Evolutionary conservation across 2,888 invertebrate species (phyloP).

Genomic region (Germaria angustata): DNA sequence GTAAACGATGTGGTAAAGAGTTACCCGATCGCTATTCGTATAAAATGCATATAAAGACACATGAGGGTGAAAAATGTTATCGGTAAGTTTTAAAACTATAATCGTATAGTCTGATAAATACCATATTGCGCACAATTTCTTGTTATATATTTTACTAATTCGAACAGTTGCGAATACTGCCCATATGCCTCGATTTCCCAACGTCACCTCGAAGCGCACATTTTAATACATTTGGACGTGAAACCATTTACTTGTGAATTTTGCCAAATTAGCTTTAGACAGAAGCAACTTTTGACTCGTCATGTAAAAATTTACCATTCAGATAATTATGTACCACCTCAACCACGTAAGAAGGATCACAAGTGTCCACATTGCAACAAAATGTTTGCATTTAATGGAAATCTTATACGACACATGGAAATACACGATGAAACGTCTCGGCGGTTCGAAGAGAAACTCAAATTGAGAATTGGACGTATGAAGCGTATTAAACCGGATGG

Average conservation of each 20-base stretch:
- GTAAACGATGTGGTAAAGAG: slow-evolving; percentile 94
- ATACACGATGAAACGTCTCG: slow-evolving; percentile 93
- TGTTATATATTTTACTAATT: no score
- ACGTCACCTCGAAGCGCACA: slow-evolving; percentile 95
- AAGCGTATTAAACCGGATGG: slow-evolving; percentile 77
- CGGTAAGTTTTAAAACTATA: slow-evolving; percentile 66
- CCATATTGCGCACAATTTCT: neutral
- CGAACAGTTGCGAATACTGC: slow-evolving; percentile 92
- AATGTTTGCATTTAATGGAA: slow-evolving; percentile 92
- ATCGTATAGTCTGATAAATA: neutral
- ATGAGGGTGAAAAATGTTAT: slow-evolving; percentile 95
- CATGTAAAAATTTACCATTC: slow-evolving; percentile 97
- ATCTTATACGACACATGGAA: slow-evolving; percentile 94
- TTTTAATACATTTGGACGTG: slow-evolving; percentile 96
- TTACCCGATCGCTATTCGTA: slow-evolving; percentile 95
- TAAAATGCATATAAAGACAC: slow-evolving; percentile 90
- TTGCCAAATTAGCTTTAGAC: slow-evolving; percentile 93
- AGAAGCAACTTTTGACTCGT: slow-evolving; percentile 93
- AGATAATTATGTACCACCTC: slow-evolving; percentile 92
- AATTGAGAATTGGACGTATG: slow-evolving; percentile 86
- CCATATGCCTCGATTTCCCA: slow-evolving; percentile 96
- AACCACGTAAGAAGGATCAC: slow-evolving; percentile 93
- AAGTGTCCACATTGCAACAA: slow-evolving; percentile 88
- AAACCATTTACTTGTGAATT: slow-evolving; percentile 94
- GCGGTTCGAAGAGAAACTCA: slow-evolving; percentile 82